Evolutionary conservation across 1,140 invertebrate genomes (phyloP), one percentile per base, ranked within the genome.

Genomic region (Drosophila nigrodunni): DNA sequence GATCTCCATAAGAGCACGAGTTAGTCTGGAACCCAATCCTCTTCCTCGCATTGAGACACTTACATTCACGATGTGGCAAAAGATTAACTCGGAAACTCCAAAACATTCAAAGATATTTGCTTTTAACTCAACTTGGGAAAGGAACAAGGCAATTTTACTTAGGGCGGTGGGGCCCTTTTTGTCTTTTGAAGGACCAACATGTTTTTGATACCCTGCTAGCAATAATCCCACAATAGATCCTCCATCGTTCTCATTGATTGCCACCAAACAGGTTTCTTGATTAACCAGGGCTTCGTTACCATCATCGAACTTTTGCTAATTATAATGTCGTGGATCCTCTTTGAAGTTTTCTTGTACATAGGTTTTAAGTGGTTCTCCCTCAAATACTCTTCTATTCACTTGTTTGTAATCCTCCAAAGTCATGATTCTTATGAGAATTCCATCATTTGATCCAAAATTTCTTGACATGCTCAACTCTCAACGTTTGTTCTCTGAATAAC

Each of bases 11-110:
- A 82, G 35, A 7, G 75, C 67, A 3, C 44, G 44, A 15, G 80
- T 61, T 0, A 82, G 49, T 6, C 77, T 66, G 0, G 67, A 21
- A 0, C 75, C 80, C 3, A 82, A 37, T 0, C 78, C 78, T 7
- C 72, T 75, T 25, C 80, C 80, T 7, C 80, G 60, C 67, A 81
- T 81, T 1, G 78, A 35, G 7, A 39, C 13, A 34, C 35, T 35
- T 7, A 82, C 79, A 61, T 49, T 68, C 8, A 78, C 78, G 2
- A 82, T 69, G 21, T 78, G 67, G 0, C 78, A 81, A 21, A 78
- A 76, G 37, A 82, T 62, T 0, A 52, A 9, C 8, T 72, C 52
- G 2, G 61, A 35, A 7, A 78, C n/a, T 7, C 46, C 59, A 10
- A 62, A 82, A 0, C 64, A 71, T 55, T 82, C n/a, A n/a, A 68